These are phyloP conservation scores for Ptilorrhoa leucosticta DNA, from an alignment of 2,113 vertebrate species.

Conservation along the genomic window DNA sequence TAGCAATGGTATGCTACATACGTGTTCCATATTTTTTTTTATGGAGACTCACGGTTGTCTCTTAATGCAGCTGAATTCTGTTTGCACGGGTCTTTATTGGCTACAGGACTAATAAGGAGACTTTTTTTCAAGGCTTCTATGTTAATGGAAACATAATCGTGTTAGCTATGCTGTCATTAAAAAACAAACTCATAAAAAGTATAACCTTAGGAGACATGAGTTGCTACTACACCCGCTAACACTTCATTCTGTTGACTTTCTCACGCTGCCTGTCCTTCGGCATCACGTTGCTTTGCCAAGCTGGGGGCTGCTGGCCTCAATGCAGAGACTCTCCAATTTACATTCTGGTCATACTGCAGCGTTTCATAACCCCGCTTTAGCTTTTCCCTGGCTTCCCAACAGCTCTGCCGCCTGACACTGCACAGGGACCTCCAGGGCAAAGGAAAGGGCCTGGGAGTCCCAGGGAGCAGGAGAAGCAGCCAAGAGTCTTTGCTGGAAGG, in stretches of 20 bases:
- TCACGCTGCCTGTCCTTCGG: neutral
- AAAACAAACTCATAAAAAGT: neutral
- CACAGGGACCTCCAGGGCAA: neutral
- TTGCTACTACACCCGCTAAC: neutral
- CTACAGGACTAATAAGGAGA: neutral
- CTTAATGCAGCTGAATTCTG: neutral
- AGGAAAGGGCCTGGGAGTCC: neutral
- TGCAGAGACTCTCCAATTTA: slow-evolving; percentile 10
- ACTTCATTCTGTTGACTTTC: neutral
- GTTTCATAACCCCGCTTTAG: neutral
- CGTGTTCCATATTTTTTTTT: rapidly evolving
- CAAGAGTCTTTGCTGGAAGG: neutral
- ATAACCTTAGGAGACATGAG: neutral
- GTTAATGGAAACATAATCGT: neutral
- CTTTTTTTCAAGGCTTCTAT: neutral
- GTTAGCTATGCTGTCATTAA: neutral
- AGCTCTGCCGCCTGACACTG: neutral
- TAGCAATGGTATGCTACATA: neutral
- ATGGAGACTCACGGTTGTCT: neutral
- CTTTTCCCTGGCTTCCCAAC: neutral
- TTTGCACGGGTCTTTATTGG: neutral
- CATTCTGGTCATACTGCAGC: slow-evolving; percentile 17
- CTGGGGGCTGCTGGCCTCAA: neutral
- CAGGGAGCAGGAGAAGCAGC: neutral
- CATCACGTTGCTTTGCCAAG: neutral